Evolutionary conservation across 2,888 invertebrate genomes (phyloP).

Genomic region (Elaeidobius kamerunicus): DNA sequence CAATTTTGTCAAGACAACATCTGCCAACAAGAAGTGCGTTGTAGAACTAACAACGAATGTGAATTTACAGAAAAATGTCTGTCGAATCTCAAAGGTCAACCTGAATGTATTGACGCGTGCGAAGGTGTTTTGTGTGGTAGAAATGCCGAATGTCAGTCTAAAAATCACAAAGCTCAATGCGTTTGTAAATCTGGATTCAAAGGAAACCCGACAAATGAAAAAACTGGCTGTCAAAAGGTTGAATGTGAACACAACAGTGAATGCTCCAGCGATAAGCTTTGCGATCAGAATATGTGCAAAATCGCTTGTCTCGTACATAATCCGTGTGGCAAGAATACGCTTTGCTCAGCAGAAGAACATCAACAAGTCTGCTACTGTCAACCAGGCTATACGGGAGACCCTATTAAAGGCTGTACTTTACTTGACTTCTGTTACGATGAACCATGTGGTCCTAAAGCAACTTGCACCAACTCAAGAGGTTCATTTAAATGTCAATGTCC

Average conservation of each 20-base stretch:
- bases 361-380: slow-evolving; percentile 79
- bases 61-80: slow-evolving; percentile 69
- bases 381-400: slow-evolving; percentile 83
- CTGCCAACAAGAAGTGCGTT: slow-evolving; percentile 79
- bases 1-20: slow-evolving; percentile 82
- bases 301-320: slow-evolving; percentile 81
- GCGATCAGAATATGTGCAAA: slow-evolving; percentile 79
- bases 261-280: slow-evolving; percentile 79
- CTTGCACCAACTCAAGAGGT: slow-evolving; percentile 77
- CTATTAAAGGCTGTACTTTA: slow-evolving; percentile 64
- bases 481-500: slow-evolving; percentile 79
- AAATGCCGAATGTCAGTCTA: slow-evolving; percentile 75
- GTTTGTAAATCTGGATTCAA: slow-evolving; percentile 75
- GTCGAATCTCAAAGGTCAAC: slow-evolving; percentile 66
- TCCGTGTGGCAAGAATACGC: slow-evolving; percentile 79
- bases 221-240: slow-evolving; percentile 74
- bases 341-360: slow-evolving; percentile 83
- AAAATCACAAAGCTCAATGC: slow-evolving; percentile 72
- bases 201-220: slow-evolving; percentile 69
- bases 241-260: slow-evolving; percentile 71
- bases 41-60: slow-evolving; percentile 71
- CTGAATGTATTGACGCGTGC: slow-evolving; percentile 75
- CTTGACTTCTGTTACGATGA: slow-evolving; percentile 76
- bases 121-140: slow-evolving; percentile 73
- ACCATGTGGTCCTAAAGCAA: slow-evolving; percentile 77